Evolutionary conservation across 1,140 invertebrate genomes (phyloP).

Genomic region (Nymphalis io): DNA sequence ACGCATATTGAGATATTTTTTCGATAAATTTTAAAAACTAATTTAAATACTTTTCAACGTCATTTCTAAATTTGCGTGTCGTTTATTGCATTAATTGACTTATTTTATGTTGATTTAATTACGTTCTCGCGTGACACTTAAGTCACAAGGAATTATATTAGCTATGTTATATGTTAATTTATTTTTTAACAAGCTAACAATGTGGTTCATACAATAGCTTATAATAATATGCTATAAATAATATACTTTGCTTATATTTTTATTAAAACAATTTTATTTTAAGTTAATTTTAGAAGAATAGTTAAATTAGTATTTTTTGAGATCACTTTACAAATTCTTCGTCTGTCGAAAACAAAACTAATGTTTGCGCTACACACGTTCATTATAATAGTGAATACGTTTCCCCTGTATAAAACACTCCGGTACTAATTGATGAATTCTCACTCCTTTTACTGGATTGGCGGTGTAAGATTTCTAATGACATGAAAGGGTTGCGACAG

Average conservation of each 20-base stretch:
- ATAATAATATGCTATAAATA: no score
- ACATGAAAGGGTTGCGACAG: conserved; percentile 47
- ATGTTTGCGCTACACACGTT: conserved; percentile 21
- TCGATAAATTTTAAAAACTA: no score
- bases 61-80: background rate
- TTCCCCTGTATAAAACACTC: conserved; percentile 16
- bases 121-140: conserved; percentile 1
- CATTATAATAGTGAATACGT: conserved; percentile 2
- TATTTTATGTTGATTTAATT: background rate
- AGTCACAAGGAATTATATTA: background rate
- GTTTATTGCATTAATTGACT: background rate
- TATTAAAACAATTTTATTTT: no score
- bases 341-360: no score
- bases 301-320: no score
- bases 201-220: no score
- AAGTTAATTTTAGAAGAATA: no score
- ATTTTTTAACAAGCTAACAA: background rate
- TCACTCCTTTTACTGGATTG: conserved; percentile 49
- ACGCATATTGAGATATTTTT: no score
- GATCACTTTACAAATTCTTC: no score
- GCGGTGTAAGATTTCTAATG: conserved; percentile 56
- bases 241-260: no score
- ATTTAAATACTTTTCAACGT: background rate
- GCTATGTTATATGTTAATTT: background rate
- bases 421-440: conserved; percentile 48